phyloP scores from a whole-genome alignment of 2,113 vertebrate genomes.

The Zosterops lateralis region DNA sequence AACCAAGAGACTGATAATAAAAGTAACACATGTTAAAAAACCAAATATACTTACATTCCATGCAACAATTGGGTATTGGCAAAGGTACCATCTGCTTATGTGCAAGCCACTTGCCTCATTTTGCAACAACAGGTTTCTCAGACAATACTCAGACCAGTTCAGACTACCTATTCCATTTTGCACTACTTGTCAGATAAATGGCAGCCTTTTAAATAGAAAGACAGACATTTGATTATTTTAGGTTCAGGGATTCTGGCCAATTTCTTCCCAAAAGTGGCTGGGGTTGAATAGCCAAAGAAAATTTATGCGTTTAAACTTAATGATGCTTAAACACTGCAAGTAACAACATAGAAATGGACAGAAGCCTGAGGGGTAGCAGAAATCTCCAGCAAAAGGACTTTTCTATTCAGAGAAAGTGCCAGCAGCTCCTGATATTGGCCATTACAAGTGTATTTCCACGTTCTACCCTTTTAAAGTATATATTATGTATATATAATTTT shows the following conservation, averaged over 20 bases:
- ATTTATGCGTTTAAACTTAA: constrained; percentile 45
- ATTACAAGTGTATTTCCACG: background rate
- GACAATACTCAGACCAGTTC: background rate
- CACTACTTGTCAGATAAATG: constrained; percentile 2
- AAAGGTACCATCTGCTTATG: background rate
- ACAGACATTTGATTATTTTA: background rate
- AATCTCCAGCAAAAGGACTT: background rate
- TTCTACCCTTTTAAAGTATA: background rate
- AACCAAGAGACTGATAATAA: constrained; percentile 2
- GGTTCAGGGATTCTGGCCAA: constrained; percentile 20
- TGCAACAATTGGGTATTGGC: background rate
- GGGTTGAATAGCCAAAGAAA: constrained; percentile 35
- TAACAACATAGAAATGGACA: background rate
- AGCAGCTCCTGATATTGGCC: background rate
- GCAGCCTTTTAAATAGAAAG: constrained; percentile 4
- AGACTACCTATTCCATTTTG: background rate
- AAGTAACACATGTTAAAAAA: background rate
- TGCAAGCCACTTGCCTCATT: background rate
- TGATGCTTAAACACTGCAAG: constrained; percentile 21
- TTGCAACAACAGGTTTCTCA: background rate
- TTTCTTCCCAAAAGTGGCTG: constrained; percentile 25
- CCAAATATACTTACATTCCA: background rate
- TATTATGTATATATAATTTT: background rate
- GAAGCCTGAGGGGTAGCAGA: background rate
- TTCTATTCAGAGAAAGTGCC: constrained; percentile 7